Conservation (phyloP, 2,797 vertebrate genomes). For the Bradypus variegatus region DNA sequence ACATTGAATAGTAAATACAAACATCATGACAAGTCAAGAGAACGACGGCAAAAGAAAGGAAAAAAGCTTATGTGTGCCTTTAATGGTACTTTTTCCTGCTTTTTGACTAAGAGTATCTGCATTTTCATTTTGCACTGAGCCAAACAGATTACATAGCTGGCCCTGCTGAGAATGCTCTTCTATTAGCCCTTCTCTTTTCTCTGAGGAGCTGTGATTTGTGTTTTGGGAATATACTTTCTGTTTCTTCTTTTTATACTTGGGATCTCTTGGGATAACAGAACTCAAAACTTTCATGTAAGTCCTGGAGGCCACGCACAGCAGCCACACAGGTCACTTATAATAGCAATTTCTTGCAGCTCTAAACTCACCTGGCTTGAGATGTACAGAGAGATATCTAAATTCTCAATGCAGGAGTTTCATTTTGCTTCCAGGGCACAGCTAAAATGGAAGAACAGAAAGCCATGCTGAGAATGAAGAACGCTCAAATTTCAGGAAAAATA, state of each 20-base stretch:
- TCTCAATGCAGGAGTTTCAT: not conserved
- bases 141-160: not conserved
- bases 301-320: not conserved
- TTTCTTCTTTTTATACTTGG: not conserved
- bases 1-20: conserved; percentile 14
- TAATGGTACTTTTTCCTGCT: not conserved
- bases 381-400: not conserved
- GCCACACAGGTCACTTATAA: not conserved
- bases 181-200: not conserved
- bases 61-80: not conserved
- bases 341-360: not conserved
- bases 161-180: not conserved
- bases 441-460: not conserved
- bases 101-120: not conserved
- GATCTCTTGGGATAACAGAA: not conserved
- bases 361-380: not conserved
- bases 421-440: not conserved
- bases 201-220: not conserved
- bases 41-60: not conserved
- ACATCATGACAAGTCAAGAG: not conserved
- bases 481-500: not conserved
- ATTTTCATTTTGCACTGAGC: not conserved
- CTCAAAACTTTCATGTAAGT: not conserved
- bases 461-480: not conserved
- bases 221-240: not conserved